Conservation (phyloP, 2,888 invertebrate genomes). For the Acronicta aceris region DNA sequence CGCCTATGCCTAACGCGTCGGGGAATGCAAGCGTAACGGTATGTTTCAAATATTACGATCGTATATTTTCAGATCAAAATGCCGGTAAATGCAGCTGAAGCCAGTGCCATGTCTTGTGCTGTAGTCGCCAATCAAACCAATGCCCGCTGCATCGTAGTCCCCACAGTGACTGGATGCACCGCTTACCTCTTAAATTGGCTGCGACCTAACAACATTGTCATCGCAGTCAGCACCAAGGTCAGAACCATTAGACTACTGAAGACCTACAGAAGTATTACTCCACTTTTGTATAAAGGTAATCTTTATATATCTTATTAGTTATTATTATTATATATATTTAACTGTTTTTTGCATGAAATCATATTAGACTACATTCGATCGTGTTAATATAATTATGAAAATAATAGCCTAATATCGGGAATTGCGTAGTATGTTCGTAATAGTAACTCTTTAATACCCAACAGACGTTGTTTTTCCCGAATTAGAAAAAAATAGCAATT, state of each 20-base stretch:
- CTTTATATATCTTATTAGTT: too few relatives aligned
- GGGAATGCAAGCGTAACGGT: too few relatives aligned
- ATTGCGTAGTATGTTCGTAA: too few relatives aligned
- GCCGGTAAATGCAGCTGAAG: conserved; percentile 79
- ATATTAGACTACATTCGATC: too few relatives aligned
- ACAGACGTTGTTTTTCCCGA: too few relatives aligned
- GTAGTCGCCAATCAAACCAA: conserved; percentile 65
- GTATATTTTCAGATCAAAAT: conserved; percentile 63
- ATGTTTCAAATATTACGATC: neutral
- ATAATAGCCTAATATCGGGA: too few relatives aligned
- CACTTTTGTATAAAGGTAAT: conserved; percentile 87
- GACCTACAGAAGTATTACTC: conserved; percentile 90
- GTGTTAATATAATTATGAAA: too few relatives aligned
- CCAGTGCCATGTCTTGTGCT: conserved; percentile 69
- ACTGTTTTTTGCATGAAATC: too few relatives aligned
- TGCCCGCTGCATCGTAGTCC: conserved; percentile 89
- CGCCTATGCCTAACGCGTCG: too few relatives aligned
- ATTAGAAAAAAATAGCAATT: too few relatives aligned
- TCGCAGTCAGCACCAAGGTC: conserved; percentile 90
- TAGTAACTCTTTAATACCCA: too few relatives aligned
- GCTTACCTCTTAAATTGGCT: conserved; percentile 90
- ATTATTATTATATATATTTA: too few relatives aligned
- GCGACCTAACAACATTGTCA: conserved; percentile 90
- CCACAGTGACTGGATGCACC: conserved; percentile 90
- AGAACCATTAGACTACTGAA: conserved; percentile 90